Evolutionary conservation across 2,797 vertebrate species (phyloP), one percentile per base, ranked within the genome.

Genomic region (Sarcoramphus papa): DNA sequence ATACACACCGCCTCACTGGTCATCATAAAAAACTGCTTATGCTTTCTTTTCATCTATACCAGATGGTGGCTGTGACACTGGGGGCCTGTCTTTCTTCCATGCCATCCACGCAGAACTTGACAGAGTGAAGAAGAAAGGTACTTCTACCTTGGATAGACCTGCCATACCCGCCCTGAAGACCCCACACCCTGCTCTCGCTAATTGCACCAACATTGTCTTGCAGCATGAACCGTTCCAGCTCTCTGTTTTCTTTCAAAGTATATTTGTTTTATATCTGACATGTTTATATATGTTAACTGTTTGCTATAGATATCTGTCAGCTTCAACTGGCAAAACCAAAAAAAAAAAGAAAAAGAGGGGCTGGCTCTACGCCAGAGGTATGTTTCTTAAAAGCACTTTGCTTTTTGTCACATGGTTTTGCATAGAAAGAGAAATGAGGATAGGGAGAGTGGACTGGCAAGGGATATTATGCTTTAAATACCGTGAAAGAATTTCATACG

Each of bases 251-350:
- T 95, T 93, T 98, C 97, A 97, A 91, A 95, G 87, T 81, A 7
- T 97, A 97, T 97, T 98, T 98, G 94, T 92, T 97, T 96, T 96
- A 97, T 90, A 95, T 92, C 93, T 97, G 97, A 97, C 97, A 97
- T 98, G 97, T 98, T 98, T 98, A 98, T 97, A 94, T 95, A 93
- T 85, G 85, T 95, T 98, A 97, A 97, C 97, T 95, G 97, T 96
- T 98, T 97, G 97, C 97, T 97, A 77, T 93, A 97, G 97, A 96
- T 97, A 97, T 96, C 97, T 97, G 97, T 97, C 98, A 97, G 70
- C 93, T 78, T 94, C 96, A 94, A 94, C 95, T 95, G 91, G 92
- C 73, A 93, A 94, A 86, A 73, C 48, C 4, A 13, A 47, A 74
- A 75, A 50, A 65, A 64, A 85, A 41, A 43, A 35, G n/a, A 50